Evolutionary conservation across 1,140 invertebrate genomes (phyloP).

Genomic region (Cotesia chilonis): DNA sequence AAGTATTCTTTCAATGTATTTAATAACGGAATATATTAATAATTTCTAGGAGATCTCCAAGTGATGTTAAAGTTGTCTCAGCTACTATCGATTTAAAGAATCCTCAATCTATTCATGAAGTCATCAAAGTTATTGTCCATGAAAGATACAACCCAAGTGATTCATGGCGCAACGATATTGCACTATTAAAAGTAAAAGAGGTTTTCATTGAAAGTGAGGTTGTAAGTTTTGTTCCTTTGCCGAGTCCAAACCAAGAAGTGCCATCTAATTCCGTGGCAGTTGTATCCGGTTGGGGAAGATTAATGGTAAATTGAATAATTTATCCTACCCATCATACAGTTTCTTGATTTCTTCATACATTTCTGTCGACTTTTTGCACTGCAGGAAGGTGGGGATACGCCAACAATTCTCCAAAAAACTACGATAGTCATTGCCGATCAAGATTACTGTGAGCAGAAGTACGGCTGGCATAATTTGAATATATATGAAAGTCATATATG

Average conservation of each 20-base stretch:
- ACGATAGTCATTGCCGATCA: constrained; percentile 37
- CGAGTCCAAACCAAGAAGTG: constrained; percentile 22
- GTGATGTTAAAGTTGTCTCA: constrained; percentile 25
- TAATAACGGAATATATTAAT: background rate
- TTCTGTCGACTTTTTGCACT: background rate
- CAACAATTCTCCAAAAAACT: constrained; percentile 32
- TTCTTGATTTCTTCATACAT: background rate
- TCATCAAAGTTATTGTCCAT: constrained; percentile 31
- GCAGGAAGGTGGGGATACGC: constrained; percentile 30
- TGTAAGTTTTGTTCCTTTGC: constrained; percentile 33
- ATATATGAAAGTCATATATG: constrained; percentile 43
- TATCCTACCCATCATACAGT: background rate
- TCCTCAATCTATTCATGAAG: constrained; percentile 18
- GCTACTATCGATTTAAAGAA: constrained; percentile 31
- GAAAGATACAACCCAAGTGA: constrained; percentile 24
- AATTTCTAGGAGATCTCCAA: constrained; percentile 2
- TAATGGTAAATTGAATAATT: constrained; percentile 32
- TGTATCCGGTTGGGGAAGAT: constrained; percentile 47
- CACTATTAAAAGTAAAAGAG: constrained; percentile 34
- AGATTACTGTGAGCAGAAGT: constrained; percentile 28
- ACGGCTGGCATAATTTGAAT: background rate
- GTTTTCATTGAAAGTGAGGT: constrained; percentile 5
- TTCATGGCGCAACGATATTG: constrained; percentile 39
- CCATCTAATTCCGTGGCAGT: constrained; percentile 20
- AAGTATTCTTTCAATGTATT: background rate